A percentile compares a stretch with the other conserved stretches of the same genome.
Conservation (phyloP, 2,797 vertebrate species). For the Pangasius macronema region DNA sequence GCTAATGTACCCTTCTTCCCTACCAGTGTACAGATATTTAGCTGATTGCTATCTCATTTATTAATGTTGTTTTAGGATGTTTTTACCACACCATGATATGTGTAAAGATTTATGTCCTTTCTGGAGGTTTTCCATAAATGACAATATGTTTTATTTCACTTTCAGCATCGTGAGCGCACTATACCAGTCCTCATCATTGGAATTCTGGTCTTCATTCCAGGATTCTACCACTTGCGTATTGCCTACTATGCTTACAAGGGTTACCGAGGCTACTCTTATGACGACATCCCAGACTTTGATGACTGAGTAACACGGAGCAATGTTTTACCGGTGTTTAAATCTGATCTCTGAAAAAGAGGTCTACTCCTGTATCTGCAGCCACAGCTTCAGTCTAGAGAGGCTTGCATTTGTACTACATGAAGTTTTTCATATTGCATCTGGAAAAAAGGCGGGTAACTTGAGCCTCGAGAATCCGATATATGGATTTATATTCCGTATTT, state of each 20-base stretch:
- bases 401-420: slow-evolving; percentile 14
- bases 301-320: slow-evolving; percentile 73
- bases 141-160: not conserved
- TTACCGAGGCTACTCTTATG: slow-evolving; percentile 94
- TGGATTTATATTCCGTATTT: slow-evolving; percentile 14
- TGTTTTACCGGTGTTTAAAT: not conserved
- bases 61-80: not conserved
- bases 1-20: not conserved
- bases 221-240: slow-evolving; percentile 94
- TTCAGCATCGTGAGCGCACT: slow-evolving; percentile 87
- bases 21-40: not conserved
- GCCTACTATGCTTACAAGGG: slow-evolving; percentile 94
- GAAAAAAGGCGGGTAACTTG: not conserved
- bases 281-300: slow-evolving; percentile 96
- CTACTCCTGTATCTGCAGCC: slow-evolving; percentile 16
- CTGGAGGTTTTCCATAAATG: not conserved
- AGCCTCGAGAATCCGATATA: not conserved
- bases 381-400: slow-evolving; percentile 21
- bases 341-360: not conserved
- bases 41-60: not conserved
- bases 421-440: not conserved
- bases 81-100: not conserved
- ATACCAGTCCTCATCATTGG: slow-evolving; percentile 93
- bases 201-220: slow-evolving; percentile 93
- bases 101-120: not conserved